These are phyloP conservation scores for Platysternon megacephalum DNA, from an alignment of 2,113 vertebrate genomes.

Conservation along the genomic window DNA sequence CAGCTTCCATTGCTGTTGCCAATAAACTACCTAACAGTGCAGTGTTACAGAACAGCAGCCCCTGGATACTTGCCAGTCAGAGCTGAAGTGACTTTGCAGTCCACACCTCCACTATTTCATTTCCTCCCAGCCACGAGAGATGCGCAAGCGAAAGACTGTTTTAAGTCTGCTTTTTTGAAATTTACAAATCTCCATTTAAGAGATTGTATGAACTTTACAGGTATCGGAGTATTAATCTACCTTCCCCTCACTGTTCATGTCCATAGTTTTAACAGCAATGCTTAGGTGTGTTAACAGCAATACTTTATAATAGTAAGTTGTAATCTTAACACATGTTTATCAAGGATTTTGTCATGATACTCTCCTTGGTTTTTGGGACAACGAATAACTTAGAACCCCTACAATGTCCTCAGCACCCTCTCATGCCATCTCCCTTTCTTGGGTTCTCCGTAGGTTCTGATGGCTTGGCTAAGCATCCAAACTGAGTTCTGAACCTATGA, in stretches of 20 bases:
- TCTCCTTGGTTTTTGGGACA: no score
- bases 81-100: background rate
- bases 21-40: background rate
- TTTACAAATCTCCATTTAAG: background rate
- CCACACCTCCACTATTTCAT: background rate
- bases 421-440: no score
- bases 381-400: no score
- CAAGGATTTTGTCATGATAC: no score
- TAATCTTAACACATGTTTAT: no score
- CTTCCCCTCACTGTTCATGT: background rate
- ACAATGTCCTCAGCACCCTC: no score
- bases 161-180: background rate
- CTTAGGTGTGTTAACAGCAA: no score
- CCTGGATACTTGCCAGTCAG: background rate
- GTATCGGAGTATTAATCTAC: background rate
- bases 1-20: background rate
- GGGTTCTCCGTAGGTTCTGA: no score
- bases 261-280: background rate
- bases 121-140: background rate
- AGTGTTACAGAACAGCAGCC: background rate
- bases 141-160: background rate
- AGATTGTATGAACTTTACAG: background rate
- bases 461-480: no score
- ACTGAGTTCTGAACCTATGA: no score
- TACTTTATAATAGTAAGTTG: background rate